Percentiles rank a stretch among this genome's conserved stretches.
Conservation (phyloP, 2,888 invertebrate genomes). For the Acheta domesticus region DNA sequence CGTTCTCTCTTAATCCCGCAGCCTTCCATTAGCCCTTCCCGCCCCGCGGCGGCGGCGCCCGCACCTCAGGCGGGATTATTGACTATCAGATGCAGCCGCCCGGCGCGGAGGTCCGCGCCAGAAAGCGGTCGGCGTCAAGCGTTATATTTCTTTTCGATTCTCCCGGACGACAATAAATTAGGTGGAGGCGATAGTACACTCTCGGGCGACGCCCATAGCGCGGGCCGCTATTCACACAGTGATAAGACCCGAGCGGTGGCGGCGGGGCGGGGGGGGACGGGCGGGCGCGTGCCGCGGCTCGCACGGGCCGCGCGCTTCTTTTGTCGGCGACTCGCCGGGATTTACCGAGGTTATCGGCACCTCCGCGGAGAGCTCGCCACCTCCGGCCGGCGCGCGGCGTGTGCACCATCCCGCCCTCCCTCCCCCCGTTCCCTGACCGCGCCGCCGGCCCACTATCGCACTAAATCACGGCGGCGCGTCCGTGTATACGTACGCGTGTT, state of each 20-base stretch:
- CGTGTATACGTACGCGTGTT: background rate
- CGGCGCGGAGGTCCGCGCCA: background rate
- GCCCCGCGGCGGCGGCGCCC: background rate
- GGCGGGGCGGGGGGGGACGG: too few species aligned
- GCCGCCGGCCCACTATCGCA: background rate
- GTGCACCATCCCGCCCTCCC: too few species aligned
- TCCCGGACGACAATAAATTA: background rate
- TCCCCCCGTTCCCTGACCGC: too few species aligned
- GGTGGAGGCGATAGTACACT: background rate
- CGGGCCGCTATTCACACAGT: background rate
- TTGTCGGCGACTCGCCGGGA: background rate
- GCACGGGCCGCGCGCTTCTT: background rate
- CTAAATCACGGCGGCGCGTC: background rate
- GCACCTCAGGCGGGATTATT: background rate
- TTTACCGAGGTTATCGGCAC: slow-evolving; percentile 4
- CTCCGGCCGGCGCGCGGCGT: background rate
- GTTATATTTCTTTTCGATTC: background rate
- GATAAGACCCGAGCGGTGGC: background rate
- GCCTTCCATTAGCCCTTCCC: background rate
- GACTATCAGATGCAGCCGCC: background rate
- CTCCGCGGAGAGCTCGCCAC: background rate
- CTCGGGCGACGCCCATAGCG: background rate
- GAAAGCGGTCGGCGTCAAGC: background rate
- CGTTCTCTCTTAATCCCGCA: background rate
- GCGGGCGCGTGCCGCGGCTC: background rate